A percentile compares a stretch with the other conserved stretches of the same genome.
phyloP scores from a whole-genome alignment of 2,888 invertebrate species.

The Hypomecis atomaria region DNA sequence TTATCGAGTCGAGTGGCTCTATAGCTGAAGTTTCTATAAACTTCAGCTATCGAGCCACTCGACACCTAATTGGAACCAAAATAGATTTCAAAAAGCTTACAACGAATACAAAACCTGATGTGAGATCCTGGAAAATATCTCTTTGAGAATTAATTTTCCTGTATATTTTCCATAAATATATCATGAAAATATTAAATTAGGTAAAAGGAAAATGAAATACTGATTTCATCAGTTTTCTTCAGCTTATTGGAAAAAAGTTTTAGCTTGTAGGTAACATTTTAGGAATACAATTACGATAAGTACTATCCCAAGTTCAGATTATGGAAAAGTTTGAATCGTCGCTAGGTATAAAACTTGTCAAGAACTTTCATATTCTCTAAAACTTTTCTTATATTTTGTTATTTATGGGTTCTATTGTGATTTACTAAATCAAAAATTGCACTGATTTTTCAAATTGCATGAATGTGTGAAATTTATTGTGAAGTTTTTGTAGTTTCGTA shows the following conservation, averaged over 20 bases:
- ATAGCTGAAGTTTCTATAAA: too few relatives aligned
- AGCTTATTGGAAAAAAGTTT: conserved; percentile 2
- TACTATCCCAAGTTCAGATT: too few relatives aligned
- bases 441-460: too few relatives aligned
- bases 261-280: background rate
- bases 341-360: too few relatives aligned
- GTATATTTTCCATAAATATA: conserved; percentile 2
- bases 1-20: too few relatives aligned
- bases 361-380: too few relatives aligned
- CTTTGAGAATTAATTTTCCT: conserved; percentile 11
- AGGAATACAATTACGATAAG: background rate
- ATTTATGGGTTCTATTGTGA: too few relatives aligned
- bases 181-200: background rate
- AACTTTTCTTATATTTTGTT: too few relatives aligned
- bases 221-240: background rate
- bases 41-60: background rate
- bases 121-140: conserved; percentile 9
- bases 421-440: too few relatives aligned
- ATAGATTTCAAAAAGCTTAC: background rate
- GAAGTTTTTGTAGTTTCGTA: too few relatives aligned
- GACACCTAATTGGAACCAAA: conserved; percentile 1
- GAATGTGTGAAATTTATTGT: too few relatives aligned
- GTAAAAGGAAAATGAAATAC: background rate
- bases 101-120: background rate
- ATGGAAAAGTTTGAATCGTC: too few relatives aligned